These are phyloP conservation scores for Phacellophora camtschatica DNA, from an alignment of 30 jellyfish, hydroid and myxozoan genomes.

Conservation along the genomic window DNA sequence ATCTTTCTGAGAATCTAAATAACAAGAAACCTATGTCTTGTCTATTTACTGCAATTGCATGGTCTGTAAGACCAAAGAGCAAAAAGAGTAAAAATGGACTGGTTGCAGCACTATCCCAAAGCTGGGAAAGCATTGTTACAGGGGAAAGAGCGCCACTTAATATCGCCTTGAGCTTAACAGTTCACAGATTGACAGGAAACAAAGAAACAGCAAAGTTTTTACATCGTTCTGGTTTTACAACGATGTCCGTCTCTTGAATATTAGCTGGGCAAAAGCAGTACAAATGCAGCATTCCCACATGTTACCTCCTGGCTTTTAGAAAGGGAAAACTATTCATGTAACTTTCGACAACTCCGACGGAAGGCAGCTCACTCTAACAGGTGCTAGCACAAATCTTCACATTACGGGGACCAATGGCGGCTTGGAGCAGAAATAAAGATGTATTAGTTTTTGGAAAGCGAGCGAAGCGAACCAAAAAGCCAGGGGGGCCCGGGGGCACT, in stretches of 20 bases:
- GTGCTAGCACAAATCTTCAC: too few species aligned
- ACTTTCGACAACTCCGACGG: slow-evolving; percentile 3
- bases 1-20: too few species aligned
- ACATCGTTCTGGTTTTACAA: background rate
- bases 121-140: background rate
- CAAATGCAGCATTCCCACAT: slow-evolving; percentile 10
- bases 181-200: slow-evolving; percentile 1
- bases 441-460: too few species aligned
- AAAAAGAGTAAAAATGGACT: too few species aligned
- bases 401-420: too few species aligned
- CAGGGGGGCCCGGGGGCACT: too few species aligned
- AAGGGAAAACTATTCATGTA: background rate
- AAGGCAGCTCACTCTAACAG: too few species aligned
- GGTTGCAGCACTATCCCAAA: background rate
- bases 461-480: too few species aligned
- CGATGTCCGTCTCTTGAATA: slow-evolving; percentile 2
- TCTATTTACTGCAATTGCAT: too few species aligned
- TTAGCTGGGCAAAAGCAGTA: background rate
- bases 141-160: background rate
- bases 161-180: background rate
- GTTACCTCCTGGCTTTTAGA: slow-evolving; percentile 2
- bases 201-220: background rate
- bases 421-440: too few species aligned
- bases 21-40: too few species aligned
- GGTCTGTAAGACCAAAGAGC: too few species aligned